A percentile compares a stretch with the other conserved stretches of the same genome.
Conservation (phyloP, 2,797 vertebrate species). For the Diceros bicornis region DNA sequence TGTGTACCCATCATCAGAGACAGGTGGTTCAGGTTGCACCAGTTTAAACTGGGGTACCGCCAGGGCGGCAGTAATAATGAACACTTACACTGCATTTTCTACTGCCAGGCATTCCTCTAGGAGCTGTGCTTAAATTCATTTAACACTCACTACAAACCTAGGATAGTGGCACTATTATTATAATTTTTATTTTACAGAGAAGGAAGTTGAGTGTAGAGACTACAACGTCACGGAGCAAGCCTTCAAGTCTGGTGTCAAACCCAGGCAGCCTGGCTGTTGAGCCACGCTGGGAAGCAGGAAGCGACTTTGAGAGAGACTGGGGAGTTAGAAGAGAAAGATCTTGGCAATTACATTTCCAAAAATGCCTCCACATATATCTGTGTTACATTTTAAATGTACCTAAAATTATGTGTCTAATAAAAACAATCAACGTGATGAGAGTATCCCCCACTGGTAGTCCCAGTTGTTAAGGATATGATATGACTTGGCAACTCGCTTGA, state of each 20-base stretch:
- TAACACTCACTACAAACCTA: not conserved
- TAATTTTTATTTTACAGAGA: not conserved
- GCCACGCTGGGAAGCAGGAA: not conserved
- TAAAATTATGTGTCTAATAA: not conserved
- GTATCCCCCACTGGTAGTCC: not conserved
- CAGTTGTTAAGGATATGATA: not conserved
- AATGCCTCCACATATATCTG: not conserved
- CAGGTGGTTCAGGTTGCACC: not conserved
- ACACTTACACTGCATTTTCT: not conserved
- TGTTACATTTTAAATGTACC: not conserved
- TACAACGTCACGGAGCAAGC: not conserved
- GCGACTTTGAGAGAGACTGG: not conserved
- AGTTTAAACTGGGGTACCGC: not conserved
- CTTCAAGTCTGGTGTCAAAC: not conserved
- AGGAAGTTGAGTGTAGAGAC: not conserved
- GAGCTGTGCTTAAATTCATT: not conserved
- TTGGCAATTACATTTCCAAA: not conserved
- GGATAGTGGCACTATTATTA: not conserved
- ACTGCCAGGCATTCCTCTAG: not conserved
- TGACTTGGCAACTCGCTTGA: not conserved
- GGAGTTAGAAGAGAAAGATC: not conserved
- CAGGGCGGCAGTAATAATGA: not conserved
- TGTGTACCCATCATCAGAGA: not conserved
- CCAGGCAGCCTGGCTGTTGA: not conserved
- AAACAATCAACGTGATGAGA: not conserved